phyloP scores from a whole-genome alignment of 2,113 vertebrate species.

The Cynocephalus volans region DNA sequence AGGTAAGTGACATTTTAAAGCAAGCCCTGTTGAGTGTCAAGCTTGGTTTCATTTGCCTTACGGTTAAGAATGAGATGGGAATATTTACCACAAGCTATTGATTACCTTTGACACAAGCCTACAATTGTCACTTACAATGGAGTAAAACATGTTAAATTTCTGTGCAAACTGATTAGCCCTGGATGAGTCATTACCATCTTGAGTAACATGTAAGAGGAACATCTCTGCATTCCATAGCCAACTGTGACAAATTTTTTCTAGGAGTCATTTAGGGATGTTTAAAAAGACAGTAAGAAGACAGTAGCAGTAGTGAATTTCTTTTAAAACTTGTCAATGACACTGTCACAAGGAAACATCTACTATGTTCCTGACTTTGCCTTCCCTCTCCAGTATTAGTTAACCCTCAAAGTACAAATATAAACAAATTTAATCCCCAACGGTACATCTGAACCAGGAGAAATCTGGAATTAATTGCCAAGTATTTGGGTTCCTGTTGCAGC shows the following conservation, averaged over 20 bases:
- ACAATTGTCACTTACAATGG: not conserved
- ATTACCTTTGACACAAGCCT: not conserved
- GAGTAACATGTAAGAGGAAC: constrained; percentile 3
- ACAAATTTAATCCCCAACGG: constrained; percentile 87
- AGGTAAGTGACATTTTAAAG: not conserved
- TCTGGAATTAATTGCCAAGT: constrained; percentile 92
- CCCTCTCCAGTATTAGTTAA: constrained; percentile 87
- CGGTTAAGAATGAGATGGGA: not conserved
- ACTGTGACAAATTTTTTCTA: constrained; percentile 56
- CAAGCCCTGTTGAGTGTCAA: not conserved
- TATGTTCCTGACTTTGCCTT: constrained; percentile 85
- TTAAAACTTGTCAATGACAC: constrained; percentile 81
- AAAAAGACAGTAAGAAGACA: constrained; percentile 80
- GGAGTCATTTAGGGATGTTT: constrained; percentile 66
- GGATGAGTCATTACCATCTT: not conserved
- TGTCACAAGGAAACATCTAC: constrained; percentile 86
- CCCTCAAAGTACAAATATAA: constrained; percentile 87
- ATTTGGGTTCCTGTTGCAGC: constrained; percentile 91
- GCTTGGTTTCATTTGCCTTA: not conserved
- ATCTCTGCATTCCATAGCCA: not conserved
- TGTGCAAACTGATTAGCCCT: constrained; percentile 49
- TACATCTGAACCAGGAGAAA: constrained; percentile 87
- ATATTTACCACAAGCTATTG: not conserved
- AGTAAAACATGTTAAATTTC: constrained; percentile 43
- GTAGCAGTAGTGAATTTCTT: constrained; percentile 75